Evolutionary conservation across 2,113 vertebrate species (phyloP).

Genomic region (Arvicanthis niloticus): DNA sequence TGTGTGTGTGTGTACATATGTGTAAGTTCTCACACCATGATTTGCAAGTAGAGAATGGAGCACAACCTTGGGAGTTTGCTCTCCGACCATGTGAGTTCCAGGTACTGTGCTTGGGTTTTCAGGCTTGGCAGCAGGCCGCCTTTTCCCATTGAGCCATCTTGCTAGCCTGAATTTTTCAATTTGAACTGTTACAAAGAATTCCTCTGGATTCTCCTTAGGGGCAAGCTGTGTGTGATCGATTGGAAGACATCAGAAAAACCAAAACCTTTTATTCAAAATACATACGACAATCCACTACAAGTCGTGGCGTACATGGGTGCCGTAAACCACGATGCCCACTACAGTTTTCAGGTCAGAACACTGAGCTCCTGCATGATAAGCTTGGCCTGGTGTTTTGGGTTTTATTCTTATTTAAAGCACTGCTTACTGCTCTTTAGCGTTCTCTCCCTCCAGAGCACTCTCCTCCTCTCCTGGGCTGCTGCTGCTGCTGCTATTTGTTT

Average conservation of each 20-base stretch:
- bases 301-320: conserved; percentile 96
- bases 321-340: conserved; percentile 94
- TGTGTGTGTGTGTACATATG: neutral
- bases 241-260: conserved; percentile 98
- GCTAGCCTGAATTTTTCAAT: neutral
- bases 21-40: neutral
- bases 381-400: neutral
- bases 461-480: neutral
- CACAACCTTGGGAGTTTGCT: neutral
- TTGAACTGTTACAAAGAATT: conserved; percentile 29
- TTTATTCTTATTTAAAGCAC: neutral
- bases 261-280: conserved; percentile 93
- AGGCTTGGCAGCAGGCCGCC: neutral
- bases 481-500: neutral
- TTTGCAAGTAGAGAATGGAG: neutral
- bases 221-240: conserved; percentile 94
- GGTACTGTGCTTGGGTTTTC: neutral
- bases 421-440: neutral
- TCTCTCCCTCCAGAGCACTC: neutral
- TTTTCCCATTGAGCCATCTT: neutral
- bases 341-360: conserved; percentile 94
- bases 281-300: conserved; percentile 96
- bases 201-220: conserved; percentile 85
- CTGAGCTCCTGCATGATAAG: neutral
- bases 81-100: no score